A percentile compares a stretch with the other conserved stretches of the same genome.
These are phyloP conservation scores for Escarpia spicata DNA, from an alignment of 2,888 invertebrate species.

Conservation along the genomic window DNA sequence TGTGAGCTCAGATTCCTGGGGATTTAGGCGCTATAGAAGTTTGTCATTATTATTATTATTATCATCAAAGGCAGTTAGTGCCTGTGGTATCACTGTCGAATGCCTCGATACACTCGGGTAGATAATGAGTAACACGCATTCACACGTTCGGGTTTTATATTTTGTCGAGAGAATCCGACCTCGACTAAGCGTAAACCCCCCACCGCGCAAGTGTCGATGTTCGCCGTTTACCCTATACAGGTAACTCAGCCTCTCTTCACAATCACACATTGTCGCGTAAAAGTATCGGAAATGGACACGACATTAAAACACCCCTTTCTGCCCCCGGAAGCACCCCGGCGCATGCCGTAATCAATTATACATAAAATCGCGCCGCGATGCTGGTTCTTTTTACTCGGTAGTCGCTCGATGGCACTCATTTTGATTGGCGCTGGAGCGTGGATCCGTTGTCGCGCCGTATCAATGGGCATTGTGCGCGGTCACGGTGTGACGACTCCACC, in stretches of 20 bases:
- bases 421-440: background rate
- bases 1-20: no score
- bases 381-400: background rate
- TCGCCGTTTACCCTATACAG: background rate
- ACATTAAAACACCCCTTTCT: background rate
- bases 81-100: background rate
- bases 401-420: background rate
- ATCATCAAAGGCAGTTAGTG: background rate
- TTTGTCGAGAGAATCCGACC: background rate
- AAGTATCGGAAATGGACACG: background rate
- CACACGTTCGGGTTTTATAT: background rate
- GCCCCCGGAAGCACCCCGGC: background rate
- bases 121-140: background rate
- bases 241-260: background rate
- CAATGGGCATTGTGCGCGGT: background rate
- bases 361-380: background rate
- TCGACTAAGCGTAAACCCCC: background rate
- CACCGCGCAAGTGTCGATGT: background rate
- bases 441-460: background rate
- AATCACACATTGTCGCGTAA: background rate
- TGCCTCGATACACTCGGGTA: background rate
- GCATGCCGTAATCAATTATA: constrained; percentile 6
- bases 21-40: no score
- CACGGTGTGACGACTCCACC: background rate
- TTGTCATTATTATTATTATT: no score